phyloP scores from a whole-genome alignment of 2,888 invertebrate species.

The Rhopalosiphum nymphaeae region DNA sequence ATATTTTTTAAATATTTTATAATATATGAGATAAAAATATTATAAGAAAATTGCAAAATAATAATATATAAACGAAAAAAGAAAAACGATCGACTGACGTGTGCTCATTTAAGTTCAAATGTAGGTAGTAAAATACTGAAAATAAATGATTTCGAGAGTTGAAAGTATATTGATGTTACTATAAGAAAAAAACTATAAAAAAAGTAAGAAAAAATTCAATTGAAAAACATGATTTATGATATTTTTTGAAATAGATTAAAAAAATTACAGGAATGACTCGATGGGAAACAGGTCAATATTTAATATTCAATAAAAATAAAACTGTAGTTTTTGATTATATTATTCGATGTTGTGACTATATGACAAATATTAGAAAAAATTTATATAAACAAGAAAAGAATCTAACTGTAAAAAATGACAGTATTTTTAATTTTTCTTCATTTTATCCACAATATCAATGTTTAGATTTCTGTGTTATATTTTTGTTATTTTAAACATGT shows the following conservation, averaged over 20 bases:
- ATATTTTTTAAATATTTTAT: background rate
- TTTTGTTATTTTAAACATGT: background rate
- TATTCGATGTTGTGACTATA: background rate
- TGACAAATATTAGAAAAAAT: background rate
- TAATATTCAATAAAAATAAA: background rate
- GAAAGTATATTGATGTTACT: background rate
- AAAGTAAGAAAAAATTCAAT: background rate
- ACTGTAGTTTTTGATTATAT: background rate
- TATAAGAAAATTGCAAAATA: background rate
- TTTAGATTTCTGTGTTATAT: background rate
- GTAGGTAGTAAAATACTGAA: background rate
- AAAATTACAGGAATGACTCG: background rate
- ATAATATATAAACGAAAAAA: background rate
- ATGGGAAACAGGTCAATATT: background rate
- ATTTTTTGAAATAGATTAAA: background rate
- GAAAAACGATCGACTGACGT: background rate
- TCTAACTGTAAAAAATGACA: background rate
- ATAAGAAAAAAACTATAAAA: background rate
- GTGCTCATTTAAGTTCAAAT: background rate
- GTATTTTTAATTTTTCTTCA: background rate
- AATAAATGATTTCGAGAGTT: background rate
- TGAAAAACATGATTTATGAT: background rate
- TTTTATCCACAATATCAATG: background rate
- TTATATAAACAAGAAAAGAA: background rate
- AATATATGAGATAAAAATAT: background rate